These are phyloP conservation scores for Urosaurus nigricauda DNA, from an alignment of 2,797 vertebrate species.

Conservation along the genomic window DNA sequence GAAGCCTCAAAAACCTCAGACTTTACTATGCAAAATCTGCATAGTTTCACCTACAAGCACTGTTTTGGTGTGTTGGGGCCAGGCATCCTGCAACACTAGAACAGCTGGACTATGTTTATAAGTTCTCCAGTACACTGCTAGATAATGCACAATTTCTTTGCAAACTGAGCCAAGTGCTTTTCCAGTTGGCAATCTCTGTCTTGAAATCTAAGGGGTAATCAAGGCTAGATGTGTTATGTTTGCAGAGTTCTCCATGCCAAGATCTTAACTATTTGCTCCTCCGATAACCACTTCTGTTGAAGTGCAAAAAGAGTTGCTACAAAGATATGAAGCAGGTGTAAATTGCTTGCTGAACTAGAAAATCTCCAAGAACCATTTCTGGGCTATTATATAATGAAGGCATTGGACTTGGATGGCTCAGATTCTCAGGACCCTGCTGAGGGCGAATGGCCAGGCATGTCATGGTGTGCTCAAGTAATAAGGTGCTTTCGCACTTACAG, in stretches of 20 bases:
- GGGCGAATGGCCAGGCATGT: too few species aligned
- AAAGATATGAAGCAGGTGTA: constrained; percentile 38
- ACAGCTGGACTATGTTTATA: constrained; percentile 66
- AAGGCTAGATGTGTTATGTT: constrained; percentile 63
- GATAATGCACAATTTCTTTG: constrained; percentile 67
- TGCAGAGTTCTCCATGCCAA: constrained; percentile 50
- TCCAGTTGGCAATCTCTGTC: constrained; percentile 48
- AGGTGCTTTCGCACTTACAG: too few species aligned
- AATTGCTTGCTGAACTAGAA: constrained; percentile 37
- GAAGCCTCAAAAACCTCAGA: constrained; percentile 42
- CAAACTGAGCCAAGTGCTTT: constrained; percentile 66
- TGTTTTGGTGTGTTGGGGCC: constrained; percentile 57
- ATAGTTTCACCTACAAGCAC: constrained; percentile 49
- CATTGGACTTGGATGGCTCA: not conserved
- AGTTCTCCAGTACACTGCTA: constrained; percentile 54
- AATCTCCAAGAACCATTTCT: constrained; percentile 6
- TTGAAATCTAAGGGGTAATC: constrained; percentile 60
- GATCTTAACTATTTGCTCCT: constrained; percentile 45
- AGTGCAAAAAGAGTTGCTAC: constrained; percentile 39
- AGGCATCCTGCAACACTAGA: constrained; percentile 60
- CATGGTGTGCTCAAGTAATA: not conserved
- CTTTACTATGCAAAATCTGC: constrained; percentile 58
- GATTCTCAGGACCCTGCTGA: not conserved
- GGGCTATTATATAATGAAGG: not conserved
- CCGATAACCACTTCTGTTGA: constrained; percentile 34